Evolutionary conservation across 2,113 vertebrate genomes (phyloP), one percentile per base, ranked within the genome.

Genomic region (Varanus komodoensis): DNA sequence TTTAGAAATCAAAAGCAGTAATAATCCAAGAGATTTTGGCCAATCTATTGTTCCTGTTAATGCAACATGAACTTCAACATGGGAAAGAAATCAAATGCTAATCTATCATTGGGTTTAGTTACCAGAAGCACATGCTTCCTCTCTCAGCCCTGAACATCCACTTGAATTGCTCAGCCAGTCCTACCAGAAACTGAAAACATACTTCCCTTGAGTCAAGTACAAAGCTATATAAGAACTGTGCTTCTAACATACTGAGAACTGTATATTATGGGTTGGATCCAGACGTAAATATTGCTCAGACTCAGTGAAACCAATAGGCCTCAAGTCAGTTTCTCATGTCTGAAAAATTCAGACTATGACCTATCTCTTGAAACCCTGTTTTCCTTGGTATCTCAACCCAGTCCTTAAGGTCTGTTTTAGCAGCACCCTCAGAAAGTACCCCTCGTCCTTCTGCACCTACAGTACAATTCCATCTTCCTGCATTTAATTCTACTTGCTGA

Each of bases 61-160:
- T 0, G 8, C 67, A 48, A 91, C 71, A 83, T 2, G 73, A 86
- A 80, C 69, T 87, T 81, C 14, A 23, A 69, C 84, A 84, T 52
- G 15, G 73, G 44, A 73, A 64, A 34, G 52, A 64, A 68, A 57
- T 15, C 21, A 77, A 91, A 82, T 2, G 38, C 68, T 68, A 89
- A 89, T 0, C 0, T 67, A 9, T 7, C 89, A 94, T 12, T 91
- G 52, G 54, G 86, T 78, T 78, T 64, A 44, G 73, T 78, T 64
- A 78, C 52, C 32, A 87, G 23, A 87, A 87, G 85, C 32, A 1
- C 2, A 78, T 34, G 91, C 89, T 92, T 92, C 85, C 89, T 93
- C 88, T 80, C 90, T 92, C 69, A 44, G 11, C 54, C 54, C 1
- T 11, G 89, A 88, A 90, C 94, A 93, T 91, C 50, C 81, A 85